Evolutionary conservation across 2,797 vertebrate genomes (phyloP).

Genomic region (Vireo griseus): DNA sequence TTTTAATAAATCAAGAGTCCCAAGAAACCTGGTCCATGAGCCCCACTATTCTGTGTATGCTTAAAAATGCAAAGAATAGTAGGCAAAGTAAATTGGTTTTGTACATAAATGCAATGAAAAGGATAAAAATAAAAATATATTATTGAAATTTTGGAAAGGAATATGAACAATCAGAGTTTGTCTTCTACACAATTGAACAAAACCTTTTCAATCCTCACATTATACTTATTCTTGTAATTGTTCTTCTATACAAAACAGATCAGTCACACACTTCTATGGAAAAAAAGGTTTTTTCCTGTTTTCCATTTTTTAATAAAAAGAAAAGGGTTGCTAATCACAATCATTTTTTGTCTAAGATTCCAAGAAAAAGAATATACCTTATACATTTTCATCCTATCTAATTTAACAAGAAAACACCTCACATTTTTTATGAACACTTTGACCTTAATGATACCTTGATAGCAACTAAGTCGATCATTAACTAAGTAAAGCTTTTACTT

Average conservation of each 20-base stretch:
- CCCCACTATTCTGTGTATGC: not conserved
- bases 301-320: not conserved
- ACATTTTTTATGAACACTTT: not conserved
- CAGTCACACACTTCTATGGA: rapidly evolving
- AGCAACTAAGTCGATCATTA: not conserved
- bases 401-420: not conserved
- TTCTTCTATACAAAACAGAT: not conserved
- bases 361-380: not conserved
- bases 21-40: not conserved
- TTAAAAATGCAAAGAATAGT: not conserved
- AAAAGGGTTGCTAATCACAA: not conserved
- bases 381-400: not conserved
- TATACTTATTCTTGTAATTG: not conserved
- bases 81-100: not conserved
- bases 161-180: not conserved
- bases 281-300: not conserved
- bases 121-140: not conserved
- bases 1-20: not conserved
- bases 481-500: not conserved
- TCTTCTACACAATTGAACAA: not conserved
- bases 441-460: not conserved
- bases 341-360: not conserved
- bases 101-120: not conserved
- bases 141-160: not conserved
- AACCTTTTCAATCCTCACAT: not conserved